A percentile compares a stretch with the other conserved stretches of the same genome.
phyloP scores from a whole-genome alignment of 2,888 invertebrate species.

The Emmelina monodactyla region DNA sequence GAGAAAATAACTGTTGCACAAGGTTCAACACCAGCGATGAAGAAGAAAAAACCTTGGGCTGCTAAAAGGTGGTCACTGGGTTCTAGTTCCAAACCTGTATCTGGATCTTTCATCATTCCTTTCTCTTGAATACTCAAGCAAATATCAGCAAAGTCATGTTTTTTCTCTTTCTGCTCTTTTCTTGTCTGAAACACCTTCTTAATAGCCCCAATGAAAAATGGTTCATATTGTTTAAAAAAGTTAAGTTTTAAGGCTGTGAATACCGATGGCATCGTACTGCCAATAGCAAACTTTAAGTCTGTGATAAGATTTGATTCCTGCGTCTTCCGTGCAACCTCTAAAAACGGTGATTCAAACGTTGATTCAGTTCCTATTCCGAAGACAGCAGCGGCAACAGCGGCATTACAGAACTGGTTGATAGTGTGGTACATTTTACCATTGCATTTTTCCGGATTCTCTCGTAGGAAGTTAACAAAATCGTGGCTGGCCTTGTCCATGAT shows the following conservation, averaged over 20 bases:
- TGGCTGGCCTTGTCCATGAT: slow-evolving; percentile 24
- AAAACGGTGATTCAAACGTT: slow-evolving; percentile 35
- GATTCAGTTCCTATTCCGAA: slow-evolving; percentile 32
- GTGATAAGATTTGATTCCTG: slow-evolving; percentile 9
- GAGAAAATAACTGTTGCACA: slow-evolving; percentile 32
- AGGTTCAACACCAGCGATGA: slow-evolving; percentile 43
- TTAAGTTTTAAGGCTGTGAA: slow-evolving; percentile 24
- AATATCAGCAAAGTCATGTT: slow-evolving; percentile 37
- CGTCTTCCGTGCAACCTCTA: slow-evolving; percentile 11
- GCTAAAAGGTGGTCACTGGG: slow-evolving; percentile 35
- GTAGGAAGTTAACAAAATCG: slow-evolving; percentile 20
- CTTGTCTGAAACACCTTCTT: slow-evolving; percentile 30
- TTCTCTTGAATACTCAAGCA: slow-evolving; percentile 32
- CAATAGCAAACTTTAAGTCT: slow-evolving; percentile 17
- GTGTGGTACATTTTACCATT: slow-evolving; percentile 16
- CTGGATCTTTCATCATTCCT: slow-evolving; percentile 26
- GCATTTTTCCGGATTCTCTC: slow-evolving; percentile 24
- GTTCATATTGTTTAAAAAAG: slow-evolving; percentile 26
- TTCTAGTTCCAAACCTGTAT: slow-evolving; percentile 27
- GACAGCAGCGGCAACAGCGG: slow-evolving; percentile 26
- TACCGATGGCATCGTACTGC: slow-evolving; percentile 12
- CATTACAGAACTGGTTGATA: slow-evolving; percentile 19
- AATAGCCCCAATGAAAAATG: slow-evolving; percentile 34
- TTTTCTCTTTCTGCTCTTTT: slow-evolving; percentile 24
- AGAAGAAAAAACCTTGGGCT: slow-evolving; percentile 43